Percentiles rank a stretch among this genome's conserved stretches.
Evolutionary conservation across 2,888 invertebrate genomes (phyloP).

Genomic region (Epistrophe grossulariae): DNA sequence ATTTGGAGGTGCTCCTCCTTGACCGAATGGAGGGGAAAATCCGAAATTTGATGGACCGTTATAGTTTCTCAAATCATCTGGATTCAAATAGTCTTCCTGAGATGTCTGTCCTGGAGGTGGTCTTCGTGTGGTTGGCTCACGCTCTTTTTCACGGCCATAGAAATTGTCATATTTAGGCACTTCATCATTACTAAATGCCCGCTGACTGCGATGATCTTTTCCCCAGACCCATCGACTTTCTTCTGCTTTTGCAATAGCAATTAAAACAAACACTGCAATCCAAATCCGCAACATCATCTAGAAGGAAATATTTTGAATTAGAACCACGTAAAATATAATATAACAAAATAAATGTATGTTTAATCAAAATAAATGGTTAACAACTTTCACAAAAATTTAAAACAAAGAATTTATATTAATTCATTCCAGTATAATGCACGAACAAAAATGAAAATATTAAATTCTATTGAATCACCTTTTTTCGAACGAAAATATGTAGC

Average conservation of each 20-base stretch:
- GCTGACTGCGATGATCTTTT: constrained; percentile 77
- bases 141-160: constrained; percentile 76
- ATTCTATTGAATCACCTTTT: constrained; percentile 30
- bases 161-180: constrained; percentile 69
- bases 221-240: constrained; percentile 82
- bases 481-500: not conserved
- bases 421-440: not conserved
- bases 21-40: constrained; percentile 80
- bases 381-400: not conserved
- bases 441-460: not conserved
- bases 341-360: too few species aligned
- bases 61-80: constrained; percentile 81
- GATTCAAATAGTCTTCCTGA: constrained; percentile 82
- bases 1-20: constrained; percentile 85
- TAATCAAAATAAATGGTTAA: too few species aligned
- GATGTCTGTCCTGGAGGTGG: constrained; percentile 80
- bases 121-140: constrained; percentile 81
- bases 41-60: constrained; percentile 59
- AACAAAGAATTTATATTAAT: not conserved
- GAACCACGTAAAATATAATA: too few species aligned
- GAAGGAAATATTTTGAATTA: constrained; percentile 1
- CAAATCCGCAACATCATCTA: constrained; percentile 48
- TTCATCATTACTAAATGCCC: constrained; percentile 77
- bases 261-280: constrained; percentile 22
- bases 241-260: constrained; percentile 65